Evolutionary conservation across 2,113 vertebrate species (phyloP).

Genomic region (Rhinoptilus africanus): DNA sequence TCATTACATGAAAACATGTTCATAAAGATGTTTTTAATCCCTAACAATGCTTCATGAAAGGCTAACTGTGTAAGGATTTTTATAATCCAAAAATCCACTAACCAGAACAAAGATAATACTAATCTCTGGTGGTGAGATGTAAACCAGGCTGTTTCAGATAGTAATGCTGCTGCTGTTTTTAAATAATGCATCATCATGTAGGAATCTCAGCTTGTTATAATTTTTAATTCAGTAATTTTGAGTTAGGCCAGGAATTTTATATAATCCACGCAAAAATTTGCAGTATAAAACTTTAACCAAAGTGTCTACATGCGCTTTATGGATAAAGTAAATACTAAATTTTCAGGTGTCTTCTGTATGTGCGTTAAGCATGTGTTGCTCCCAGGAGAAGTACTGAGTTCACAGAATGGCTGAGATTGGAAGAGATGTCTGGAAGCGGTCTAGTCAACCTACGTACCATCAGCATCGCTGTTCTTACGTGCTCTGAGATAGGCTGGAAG

Average conservation of each 20-base stretch:
- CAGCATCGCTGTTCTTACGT: rapidly evolving
- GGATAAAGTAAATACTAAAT: not conserved
- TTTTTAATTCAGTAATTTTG: not conserved
- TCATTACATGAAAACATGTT: not conserved
- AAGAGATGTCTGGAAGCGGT: not conserved
- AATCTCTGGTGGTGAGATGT: constrained; percentile 10
- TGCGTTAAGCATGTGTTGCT: not conserved
- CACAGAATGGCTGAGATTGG: not conserved
- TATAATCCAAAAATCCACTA: constrained; percentile 55
- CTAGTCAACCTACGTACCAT: not conserved
- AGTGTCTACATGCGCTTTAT: rapidly evolving
- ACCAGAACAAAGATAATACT: constrained; percentile 49
- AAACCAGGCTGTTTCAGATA: not conserved
- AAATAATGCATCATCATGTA: not conserved
- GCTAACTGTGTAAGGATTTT: constrained; percentile 55
- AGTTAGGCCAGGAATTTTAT: not conserved
- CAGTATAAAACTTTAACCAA: not conserved
- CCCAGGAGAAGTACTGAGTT: not conserved
- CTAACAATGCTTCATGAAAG: constrained; percentile 32
- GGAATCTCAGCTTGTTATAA: not conserved
- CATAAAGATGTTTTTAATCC: constrained; percentile 31
- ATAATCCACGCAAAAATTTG: not conserved
- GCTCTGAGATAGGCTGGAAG: not conserved
- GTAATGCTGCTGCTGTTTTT: not conserved
- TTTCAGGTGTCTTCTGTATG: not conserved